phyloP scores from a whole-genome alignment of 2,113 vertebrate species.

The Chionis minor region DNA sequence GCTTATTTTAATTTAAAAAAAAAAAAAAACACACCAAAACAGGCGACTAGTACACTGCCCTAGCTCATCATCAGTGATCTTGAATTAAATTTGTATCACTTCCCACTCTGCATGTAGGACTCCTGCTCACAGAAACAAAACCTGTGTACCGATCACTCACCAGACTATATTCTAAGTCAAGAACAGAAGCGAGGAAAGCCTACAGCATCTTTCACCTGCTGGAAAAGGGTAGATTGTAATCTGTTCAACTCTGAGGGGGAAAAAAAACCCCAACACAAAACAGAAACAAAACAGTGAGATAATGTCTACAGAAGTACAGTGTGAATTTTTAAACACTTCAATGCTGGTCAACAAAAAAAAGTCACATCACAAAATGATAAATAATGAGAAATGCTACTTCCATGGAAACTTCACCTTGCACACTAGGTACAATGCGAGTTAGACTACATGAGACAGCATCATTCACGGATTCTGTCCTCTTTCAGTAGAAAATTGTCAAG shows the following conservation, averaged over 20 bases:
- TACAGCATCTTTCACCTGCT: background rate
- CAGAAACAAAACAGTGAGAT: too few species aligned
- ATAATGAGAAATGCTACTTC: background rate
- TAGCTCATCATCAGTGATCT: background rate
- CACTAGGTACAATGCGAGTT: background rate
- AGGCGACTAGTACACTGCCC: fast-evolving
- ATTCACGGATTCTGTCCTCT: background rate
- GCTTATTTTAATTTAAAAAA: background rate
- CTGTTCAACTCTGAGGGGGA: fast-evolving
- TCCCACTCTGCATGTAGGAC: background rate
- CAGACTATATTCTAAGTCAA: background rate
- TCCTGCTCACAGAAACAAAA: background rate
- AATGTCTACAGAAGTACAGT: background rate
- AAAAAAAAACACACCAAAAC: background rate
- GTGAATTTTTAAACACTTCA: background rate
- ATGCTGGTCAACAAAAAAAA: background rate
- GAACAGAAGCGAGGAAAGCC: background rate
- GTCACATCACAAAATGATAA: background rate
- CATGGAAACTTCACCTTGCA: background rate
- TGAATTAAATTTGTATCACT: background rate
- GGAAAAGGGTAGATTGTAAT: background rate
- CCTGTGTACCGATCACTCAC: fast-evolving
- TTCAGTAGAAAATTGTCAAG: background rate
- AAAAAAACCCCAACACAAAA: background rate
- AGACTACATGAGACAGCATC: background rate